Base-by-base conservation (phyloP, 30 jellyfish, hydroid and myxozoan species). In the Pseudorhiza aurosa region DNA sequence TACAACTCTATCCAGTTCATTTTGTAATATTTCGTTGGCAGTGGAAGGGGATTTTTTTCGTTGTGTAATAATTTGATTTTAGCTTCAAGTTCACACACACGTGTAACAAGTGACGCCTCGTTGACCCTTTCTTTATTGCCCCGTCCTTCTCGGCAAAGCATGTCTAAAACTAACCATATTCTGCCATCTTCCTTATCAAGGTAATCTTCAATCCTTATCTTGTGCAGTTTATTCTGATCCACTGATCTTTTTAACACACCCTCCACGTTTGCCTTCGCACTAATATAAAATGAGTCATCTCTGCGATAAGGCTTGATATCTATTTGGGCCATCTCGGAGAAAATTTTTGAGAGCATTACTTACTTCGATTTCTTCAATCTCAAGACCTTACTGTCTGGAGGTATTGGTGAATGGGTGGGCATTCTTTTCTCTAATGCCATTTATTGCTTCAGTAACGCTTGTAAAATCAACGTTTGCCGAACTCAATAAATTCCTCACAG, bases 361-460 rank as follows among this genome's bases (percentile, higher is more conserved):
- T 40, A 68, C 68, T 40, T 68, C 82, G 28, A 29, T 68, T 68
- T 68, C 82, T 68, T 68, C 82, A 68, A 36, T 5, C 44, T 67
- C 82, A 36, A 68, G 82, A 55, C 82, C 82, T 68, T 68, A 68
- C 68, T 68, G 42, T 42, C 59, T 68, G 58, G n/a, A n/a, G n/a
- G n/a, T n/a, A n/a, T n/a, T n/a, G n/a, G n/a, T n/a, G n/a, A n/a
- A n/a, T n/a, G n/a, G n/a, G n/a, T n/a, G 62, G 12, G 18, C 18
- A 47, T n/a, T 47, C 62, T 47, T 47, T 47, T 47, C 18, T 26
- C 62, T 68, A 1, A 43, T 68, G 82, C 68, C 6, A 5, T 68
- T 68, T 68, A 68, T 68, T 68, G 82, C 82, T 68, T 37, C 68
- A 24, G 68, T 44, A 58, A 68, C 82, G 67, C 70, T 68, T 68